Evolutionary conservation across 35 echinoderm and acorn worm genomes (phyloP), one percentile per base, ranked within the genome.

Genomic region (Nesometra sesokonis): DNA sequence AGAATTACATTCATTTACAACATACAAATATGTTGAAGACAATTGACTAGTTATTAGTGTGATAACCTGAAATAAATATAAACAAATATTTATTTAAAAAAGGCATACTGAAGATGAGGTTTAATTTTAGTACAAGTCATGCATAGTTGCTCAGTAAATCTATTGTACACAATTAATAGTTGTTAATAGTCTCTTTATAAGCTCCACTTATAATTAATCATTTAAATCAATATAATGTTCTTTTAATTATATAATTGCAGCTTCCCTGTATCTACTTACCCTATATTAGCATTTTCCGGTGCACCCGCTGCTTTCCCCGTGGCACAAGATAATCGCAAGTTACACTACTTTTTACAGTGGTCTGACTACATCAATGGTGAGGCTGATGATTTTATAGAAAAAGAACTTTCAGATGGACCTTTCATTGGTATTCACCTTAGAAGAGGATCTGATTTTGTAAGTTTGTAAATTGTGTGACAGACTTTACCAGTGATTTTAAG

Each of bases 231-330:
- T n/a, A n/a, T 43, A 43, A 43, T 15, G 15, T 43, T 7, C 4
- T 43, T 43, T 43, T 15, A 4, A 7, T 43, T 43, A 43, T 27
- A 27, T 19, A 67, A 17, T 52, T 35, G 13, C 77, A 99, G 96
- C 35, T 99, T 99, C 86, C 96, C 96, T 78, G 90, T 83, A 31
- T 89, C 96, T 0, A 34, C 89, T 33, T 94, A 86, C 47, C 96
- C 96, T 17, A 90, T 99, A 0, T 39, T 99, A 37, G 96, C 96
- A 13, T 92, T 99, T 21, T 88, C 86, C 8, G 96, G 96, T 57
- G 96, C 96, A 23, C 96, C 96, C 31, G 96, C 89, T 9, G 34
- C 87, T 21, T 99, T 99, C 78, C 96, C 96, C 17, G 96, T 99
- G 17, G 76, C 27, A 9, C 35, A 47, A 84, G 33, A 88, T 1